phyloP scores from a whole-genome alignment of 2,888 invertebrate genomes.

The Agrilus cyanescens region DNA sequence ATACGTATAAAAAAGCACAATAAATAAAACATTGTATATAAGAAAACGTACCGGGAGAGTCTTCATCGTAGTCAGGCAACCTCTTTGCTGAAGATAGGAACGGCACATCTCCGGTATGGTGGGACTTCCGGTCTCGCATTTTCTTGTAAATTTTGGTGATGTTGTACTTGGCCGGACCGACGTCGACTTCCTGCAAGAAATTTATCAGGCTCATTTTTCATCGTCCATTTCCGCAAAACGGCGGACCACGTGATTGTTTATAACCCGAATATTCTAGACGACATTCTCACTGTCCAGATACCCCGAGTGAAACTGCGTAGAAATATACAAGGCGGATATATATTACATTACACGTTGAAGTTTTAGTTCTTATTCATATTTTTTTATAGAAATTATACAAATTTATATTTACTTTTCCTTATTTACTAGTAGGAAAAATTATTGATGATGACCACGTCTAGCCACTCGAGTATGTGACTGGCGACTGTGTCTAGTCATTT shows the following conservation, averaged over 20 bases:
- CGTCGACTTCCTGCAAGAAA: constrained; percentile 15
- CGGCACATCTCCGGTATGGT: constrained; percentile 21
- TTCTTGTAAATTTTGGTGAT: constrained; percentile 19
- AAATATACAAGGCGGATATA: too few relatives aligned
- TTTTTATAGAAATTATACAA: too few relatives aligned
- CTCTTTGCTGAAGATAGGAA: constrained; percentile 18
- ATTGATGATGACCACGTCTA: too few relatives aligned
- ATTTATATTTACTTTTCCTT: too few relatives aligned
- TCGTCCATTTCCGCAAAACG: neutral
- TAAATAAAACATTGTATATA: constrained; percentile 5
- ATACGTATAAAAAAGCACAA: constrained; percentile 2
- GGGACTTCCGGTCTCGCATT: constrained; percentile 20
- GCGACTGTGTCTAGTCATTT: too few relatives aligned
- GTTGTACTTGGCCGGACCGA: constrained; percentile 19
- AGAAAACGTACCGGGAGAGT: constrained; percentile 16
- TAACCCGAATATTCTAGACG: too few relatives aligned
- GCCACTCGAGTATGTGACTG: too few relatives aligned
- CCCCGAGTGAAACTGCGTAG: too few relatives aligned
- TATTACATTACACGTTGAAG: too few relatives aligned
- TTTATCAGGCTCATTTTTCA: constrained; percentile 9
- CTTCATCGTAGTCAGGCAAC: constrained; percentile 10
- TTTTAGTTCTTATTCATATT: too few relatives aligned
- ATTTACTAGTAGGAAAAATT: too few relatives aligned
- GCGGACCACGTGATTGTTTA: neutral
- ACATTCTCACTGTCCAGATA: too few relatives aligned